Evolutionary conservation across 2,113 vertebrate genomes (phyloP).

Genomic region (Eudyptes chrysolophus): DNA sequence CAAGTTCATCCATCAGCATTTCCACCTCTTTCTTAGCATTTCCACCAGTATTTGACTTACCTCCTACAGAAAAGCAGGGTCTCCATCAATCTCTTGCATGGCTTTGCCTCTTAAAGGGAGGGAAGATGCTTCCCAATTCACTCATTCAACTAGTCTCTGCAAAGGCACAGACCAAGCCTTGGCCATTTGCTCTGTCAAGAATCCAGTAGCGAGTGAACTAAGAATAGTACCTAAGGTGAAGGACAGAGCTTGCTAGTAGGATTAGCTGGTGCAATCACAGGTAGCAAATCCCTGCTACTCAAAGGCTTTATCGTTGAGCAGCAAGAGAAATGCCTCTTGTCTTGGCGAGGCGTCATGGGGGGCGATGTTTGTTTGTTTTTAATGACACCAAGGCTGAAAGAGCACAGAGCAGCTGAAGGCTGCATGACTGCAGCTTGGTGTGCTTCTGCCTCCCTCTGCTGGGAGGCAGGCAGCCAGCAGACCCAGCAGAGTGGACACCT

Average conservation of each 20-base stretch:
- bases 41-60: not conserved
- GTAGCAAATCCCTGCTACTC: not conserved
- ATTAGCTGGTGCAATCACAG: slow-evolving; percentile 21
- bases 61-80: not conserved
- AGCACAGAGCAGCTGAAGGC: not conserved
- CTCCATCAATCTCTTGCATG: not conserved
- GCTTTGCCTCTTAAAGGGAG: not conserved
- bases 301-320: not conserved
- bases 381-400: not conserved
- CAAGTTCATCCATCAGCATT: not conserved
- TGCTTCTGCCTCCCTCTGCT: slow-evolving; percentile 52
- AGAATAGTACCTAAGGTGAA: not conserved
- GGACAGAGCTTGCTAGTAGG: not conserved
- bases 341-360: not conserved
- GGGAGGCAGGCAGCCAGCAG: not conserved
- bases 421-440: not conserved
- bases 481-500: not conserved
- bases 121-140: not conserved
- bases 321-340: not conserved
- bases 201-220: not conserved
- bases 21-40: not conserved
- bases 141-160: not conserved
- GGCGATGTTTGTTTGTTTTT: not conserved
- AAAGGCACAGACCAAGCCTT: not conserved
- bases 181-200: not conserved